phyloP scores from a whole-genome alignment of 1,140 invertebrate species.

The Halesus radiatus region DNA sequence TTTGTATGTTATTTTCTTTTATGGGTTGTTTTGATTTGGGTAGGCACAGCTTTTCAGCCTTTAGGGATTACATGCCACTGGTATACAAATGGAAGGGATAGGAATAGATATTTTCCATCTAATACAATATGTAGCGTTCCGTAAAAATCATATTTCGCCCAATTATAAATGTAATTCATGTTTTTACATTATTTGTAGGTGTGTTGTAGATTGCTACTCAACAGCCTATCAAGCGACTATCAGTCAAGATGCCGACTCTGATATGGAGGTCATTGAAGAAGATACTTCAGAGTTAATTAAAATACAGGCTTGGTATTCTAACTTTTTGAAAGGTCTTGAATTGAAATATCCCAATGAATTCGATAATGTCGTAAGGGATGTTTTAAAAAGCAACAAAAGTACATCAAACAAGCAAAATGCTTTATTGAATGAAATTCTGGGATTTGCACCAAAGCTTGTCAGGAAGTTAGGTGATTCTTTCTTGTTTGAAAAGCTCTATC shows the following conservation, averaged over 20 bases:
- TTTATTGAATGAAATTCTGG: conserved; percentile 65
- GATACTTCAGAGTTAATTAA: conserved; percentile 56
- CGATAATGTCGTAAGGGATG: conserved; percentile 73
- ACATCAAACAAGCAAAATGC: conserved; percentile 56
- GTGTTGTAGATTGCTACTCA: conserved; percentile 64
- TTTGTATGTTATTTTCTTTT: too few species aligned
- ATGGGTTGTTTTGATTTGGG: too few species aligned
- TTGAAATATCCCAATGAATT: conserved; percentile 77
- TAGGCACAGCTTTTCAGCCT: too few species aligned
- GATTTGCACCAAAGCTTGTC: conserved; percentile 69
- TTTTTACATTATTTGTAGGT: conserved; percentile 61
- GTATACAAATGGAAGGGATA: too few species aligned
- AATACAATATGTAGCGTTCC: too few species aligned
- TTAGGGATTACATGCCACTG: too few species aligned
- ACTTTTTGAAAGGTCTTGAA: conserved; percentile 71
- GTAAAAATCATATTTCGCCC: too few species aligned
- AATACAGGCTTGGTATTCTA: conserved; percentile 65
- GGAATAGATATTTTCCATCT: too few species aligned
- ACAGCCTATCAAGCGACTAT: conserved; percentile 47
- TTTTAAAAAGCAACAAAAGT: conserved; percentile 63
- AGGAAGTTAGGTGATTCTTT: conserved; percentile 70
- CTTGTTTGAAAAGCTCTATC: conserved; percentile 78
- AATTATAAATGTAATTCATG: neutral
- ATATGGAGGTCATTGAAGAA: conserved; percentile 66
- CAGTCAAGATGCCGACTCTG: conserved; percentile 62